Percentiles rank a stretch among this genome's conserved stretches.
Conservation (phyloP, 1,140 invertebrate species). For the Orius insidiosus region DNA sequence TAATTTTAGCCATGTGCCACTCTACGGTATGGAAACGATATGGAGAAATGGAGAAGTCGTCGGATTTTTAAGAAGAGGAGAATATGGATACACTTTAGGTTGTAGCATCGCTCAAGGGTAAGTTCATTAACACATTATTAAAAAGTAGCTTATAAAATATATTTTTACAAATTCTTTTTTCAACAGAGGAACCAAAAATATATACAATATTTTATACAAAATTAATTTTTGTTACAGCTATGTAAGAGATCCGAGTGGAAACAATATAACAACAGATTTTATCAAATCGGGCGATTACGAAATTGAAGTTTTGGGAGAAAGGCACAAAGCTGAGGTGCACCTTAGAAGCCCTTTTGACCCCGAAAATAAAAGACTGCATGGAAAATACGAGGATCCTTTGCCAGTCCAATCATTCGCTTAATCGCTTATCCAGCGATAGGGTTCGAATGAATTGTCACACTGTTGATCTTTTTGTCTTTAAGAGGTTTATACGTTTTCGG, state of each 20-base stretch:
- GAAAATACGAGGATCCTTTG: slow-evolving; percentile 18
- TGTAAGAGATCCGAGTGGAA: slow-evolving; percentile 32
- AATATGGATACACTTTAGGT: slow-evolving; percentile 55
- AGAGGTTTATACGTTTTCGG: slow-evolving; percentile 80
- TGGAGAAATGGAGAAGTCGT: slow-evolving; percentile 56
- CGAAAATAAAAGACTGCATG: slow-evolving; percentile 34
- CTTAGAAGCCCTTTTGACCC: slow-evolving; percentile 65
- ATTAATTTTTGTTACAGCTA: slow-evolving; percentile 31
- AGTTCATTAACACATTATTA: too few species aligned
- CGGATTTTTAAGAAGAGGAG: slow-evolving; percentile 61
- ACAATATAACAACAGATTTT: slow-evolving; percentile 43
- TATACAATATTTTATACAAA: too few species aligned
- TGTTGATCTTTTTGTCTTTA: slow-evolving; percentile 67
- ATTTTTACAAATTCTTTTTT: too few species aligned
- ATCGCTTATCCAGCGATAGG: slow-evolving; percentile 63
- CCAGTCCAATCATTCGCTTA: slow-evolving; percentile 13
- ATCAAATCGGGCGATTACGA: slow-evolving; percentile 54
- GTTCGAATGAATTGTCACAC: slow-evolving; percentile 90
- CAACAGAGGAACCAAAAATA: too few species aligned
- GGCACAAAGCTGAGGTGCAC: slow-evolving; percentile 48
- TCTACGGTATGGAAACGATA: slow-evolving; percentile 71
- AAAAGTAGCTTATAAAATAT: too few species aligned
- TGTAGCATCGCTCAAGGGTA: slow-evolving; percentile 51
- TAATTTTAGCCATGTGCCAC: slow-evolving; percentile 43
- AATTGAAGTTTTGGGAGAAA: slow-evolving; percentile 59